Evolutionary conservation across 2,888 invertebrate species (phyloP).

Genomic region (Eupithecia vulgata): DNA sequence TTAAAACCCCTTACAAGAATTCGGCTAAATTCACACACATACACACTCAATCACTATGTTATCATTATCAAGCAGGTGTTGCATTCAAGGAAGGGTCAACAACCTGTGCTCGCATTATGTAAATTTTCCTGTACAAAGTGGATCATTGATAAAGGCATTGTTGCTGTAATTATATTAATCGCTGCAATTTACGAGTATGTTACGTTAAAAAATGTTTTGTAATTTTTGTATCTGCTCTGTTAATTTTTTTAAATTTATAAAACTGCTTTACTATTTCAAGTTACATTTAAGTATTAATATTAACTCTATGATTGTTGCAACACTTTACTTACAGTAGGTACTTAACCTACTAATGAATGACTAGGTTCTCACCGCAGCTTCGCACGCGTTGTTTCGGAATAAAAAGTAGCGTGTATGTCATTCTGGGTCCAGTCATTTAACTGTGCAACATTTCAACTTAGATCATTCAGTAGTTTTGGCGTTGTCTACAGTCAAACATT

Average conservation of each 20-base stretch:
- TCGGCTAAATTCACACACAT: constrained; percentile 23
- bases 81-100: constrained; percentile 30
- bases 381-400: neutral
- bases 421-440: neutral
- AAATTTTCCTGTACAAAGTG: constrained; percentile 42
- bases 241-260: neutral
- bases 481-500: too few species aligned
- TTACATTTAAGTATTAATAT: neutral
- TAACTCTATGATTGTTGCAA: neutral
- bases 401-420: neutral
- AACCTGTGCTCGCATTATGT: constrained; percentile 39
- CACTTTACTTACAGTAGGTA: neutral
- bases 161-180: constrained; percentile 32
- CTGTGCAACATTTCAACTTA: neutral
- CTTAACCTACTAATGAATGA: neutral
- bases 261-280: neutral
- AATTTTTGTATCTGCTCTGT: constrained; percentile 31
- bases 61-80: constrained; percentile 45
- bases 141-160: constrained; percentile 41
- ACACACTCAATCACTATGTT: constrained; percentile 32
- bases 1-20: neutral
- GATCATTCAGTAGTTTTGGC: too few species aligned
- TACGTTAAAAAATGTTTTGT: constrained; percentile 13
- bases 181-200: constrained; percentile 12
- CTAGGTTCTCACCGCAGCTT: neutral